phyloP scores from a whole-genome alignment of 2,888 invertebrate genomes.

The Thera obeliscata region DNA sequence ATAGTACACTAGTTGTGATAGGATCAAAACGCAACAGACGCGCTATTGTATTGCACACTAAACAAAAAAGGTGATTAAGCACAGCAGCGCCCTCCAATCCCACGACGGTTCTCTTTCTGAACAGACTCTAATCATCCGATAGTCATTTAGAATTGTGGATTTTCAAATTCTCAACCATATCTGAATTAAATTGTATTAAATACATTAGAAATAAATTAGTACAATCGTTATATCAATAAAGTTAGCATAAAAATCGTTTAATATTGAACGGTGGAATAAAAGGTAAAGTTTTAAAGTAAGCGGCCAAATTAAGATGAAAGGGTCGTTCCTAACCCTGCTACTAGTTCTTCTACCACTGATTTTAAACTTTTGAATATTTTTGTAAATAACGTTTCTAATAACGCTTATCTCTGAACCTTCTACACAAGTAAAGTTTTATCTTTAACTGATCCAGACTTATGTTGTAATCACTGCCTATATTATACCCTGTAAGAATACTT shows the following conservation, averaged over 20 bases:
- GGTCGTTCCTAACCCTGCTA: constrained; percentile 1
- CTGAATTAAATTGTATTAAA: constrained; percentile 32
- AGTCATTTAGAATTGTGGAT: constrained; percentile 29
- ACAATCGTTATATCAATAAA: constrained; percentile 34
- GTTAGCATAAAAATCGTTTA: constrained; percentile 23
- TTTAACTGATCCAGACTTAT: constrained; percentile 37
- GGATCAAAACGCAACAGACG: no score
- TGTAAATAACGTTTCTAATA: constrained; percentile 6
- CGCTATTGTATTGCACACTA: no score
- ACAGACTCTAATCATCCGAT: constrained; percentile 18
- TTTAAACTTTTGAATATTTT: constrained; percentile 19
- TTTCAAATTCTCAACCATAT: constrained; percentile 32
- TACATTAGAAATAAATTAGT: constrained; percentile 27
- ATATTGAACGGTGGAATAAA: constrained; percentile 17
- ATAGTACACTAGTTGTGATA: no score
- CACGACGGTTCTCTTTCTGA: no score
- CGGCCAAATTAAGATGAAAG: constrained; percentile 29
- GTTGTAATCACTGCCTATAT: constrained; percentile 52
- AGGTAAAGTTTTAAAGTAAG: not conserved
- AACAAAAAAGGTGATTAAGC: no score
- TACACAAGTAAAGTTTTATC: constrained; percentile 8
- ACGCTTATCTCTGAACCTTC: not conserved
- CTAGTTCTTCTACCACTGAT: constrained; percentile 8
- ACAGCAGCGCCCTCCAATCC: no score
- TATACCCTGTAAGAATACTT: constrained; percentile 10